Conservation (phyloP, 2,113 vertebrate species). For the Syngnathoides biaculeatus region DNA sequence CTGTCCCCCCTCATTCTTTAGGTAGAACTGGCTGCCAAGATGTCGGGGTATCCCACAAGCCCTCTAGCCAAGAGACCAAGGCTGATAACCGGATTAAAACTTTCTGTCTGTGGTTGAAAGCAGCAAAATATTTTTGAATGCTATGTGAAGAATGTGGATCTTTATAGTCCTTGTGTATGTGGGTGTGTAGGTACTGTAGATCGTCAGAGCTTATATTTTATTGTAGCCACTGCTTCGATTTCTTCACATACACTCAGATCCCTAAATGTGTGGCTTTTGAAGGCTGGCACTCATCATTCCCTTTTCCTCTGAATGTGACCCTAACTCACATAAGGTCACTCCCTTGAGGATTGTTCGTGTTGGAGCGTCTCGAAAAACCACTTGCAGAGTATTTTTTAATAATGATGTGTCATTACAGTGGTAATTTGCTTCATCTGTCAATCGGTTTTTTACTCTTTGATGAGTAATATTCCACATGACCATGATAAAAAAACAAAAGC, state of each 20-base stretch:
- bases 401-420: conserved; percentile 2
- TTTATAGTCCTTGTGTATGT: neutral
- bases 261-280: conserved; percentile 4
- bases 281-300: conserved; percentile 4
- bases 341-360: conserved; percentile 28
- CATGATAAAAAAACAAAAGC: no score
- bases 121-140: conserved; percentile 2
- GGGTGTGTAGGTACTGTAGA: conserved; percentile 2
- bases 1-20: conserved; percentile 49
- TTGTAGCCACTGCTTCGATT: neutral
- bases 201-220: neutral
- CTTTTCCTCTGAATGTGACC: conserved; percentile 46
- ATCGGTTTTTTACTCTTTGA: no score
- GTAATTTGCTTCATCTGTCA: neutral
- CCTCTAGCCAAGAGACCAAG: conserved; percentile 67
- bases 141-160: conserved; percentile 8
- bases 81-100: conserved; percentile 69
- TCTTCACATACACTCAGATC: neutral
- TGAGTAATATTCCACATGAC: no score
- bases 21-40: conserved; percentile 71
- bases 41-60: conserved; percentile 71
- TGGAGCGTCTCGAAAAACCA: conserved; percentile 23
- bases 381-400: conserved; percentile 10
- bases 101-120: conserved; percentile 34
- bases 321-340: conserved; percentile 36